Base-by-base conservation (phyloP, 2,797 vertebrate species). In the Sardinella longiceps region DNA sequence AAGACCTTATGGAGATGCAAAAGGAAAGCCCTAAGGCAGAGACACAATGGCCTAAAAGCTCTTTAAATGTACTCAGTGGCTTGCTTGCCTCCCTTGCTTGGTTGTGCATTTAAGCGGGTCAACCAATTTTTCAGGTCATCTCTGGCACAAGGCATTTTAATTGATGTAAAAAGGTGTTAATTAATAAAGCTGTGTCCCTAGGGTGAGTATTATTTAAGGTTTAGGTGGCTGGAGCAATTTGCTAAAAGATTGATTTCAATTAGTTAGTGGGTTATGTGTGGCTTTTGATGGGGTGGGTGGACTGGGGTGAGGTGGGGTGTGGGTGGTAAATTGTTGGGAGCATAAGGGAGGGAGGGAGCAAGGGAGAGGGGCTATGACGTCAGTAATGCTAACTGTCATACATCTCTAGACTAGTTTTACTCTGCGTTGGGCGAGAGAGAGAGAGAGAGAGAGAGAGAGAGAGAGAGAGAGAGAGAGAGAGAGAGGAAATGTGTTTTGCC, bases 181-280 rank as follows among this genome's bases (percentile, higher is more conserved):
- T 96, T 96, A 95, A 96, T 95, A 96, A 96, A 95, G 95, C 91
- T 9, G 95, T 88, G 91, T 96, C 96, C 95, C 95, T 92, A 91
- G 90, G 95, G 95, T 7, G 95, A 95, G 94, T 94, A 93, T 95
- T 95, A 95, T 96, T 96, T 96, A 96, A 95, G 95, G 94, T 93
- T 93, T 93, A 92, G 94, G 91, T 95, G 93, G 94, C 93, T 90
- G 89, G 88, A 92, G 92, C 91, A 92, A 95, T 96, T 95, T 95
- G 95, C 95, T 92, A 94, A 94, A 94, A 94, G 94, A 96, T 96
- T 96, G 95, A 96, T 96, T 94, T 95, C 95, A 96, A 96, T 96
- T 96, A 96, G 95, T 96, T 94, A 96, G 95, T 94, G 95, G 95
- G 95, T 95, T 95, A 94, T 94, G 93, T 92, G 91, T 93, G 94